Percentiles rank a stretch among this genome's conserved stretches.
Evolutionary conservation across 2,888 invertebrate genomes (phyloP).

Genomic region (Chironomus riparius): DNA sequence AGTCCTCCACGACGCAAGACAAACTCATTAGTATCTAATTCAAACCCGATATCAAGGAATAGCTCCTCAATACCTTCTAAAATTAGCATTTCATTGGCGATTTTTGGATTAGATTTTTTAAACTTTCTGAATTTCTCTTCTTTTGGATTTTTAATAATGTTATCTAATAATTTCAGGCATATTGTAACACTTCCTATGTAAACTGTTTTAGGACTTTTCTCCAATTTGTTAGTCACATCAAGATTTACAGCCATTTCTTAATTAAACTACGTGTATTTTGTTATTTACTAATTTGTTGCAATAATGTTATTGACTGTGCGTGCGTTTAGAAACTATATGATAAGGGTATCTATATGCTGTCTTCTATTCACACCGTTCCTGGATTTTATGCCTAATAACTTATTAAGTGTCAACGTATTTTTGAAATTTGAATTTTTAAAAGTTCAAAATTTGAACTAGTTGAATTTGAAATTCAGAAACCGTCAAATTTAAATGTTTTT

Average conservation of each 20-base stretch:
- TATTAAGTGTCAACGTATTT: no score
- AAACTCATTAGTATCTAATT: constrained; percentile 23
- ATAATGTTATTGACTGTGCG: not conserved
- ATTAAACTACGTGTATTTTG: no score
- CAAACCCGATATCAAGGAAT: constrained; percentile 39
- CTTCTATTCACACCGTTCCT: no score
- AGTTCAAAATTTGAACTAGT: no score
- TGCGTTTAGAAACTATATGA: no score
- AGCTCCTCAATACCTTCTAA: constrained; percentile 36
- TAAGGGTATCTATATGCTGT: no score
- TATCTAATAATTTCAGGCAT: constrained; percentile 38
- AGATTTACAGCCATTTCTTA: not conserved
- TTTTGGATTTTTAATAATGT: constrained; percentile 38
- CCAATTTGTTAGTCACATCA: constrained; percentile 21
- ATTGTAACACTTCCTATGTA: constrained; percentile 40
- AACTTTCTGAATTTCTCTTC: constrained; percentile 40
- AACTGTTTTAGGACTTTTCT: constrained; percentile 34
- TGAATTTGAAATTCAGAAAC: no score
- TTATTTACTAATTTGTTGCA: not conserved
- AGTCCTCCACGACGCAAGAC: constrained; percentile 35
- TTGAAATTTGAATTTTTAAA: no score
- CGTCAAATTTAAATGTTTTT: no score
- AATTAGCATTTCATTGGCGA: constrained; percentile 38
- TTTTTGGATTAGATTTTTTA: constrained; percentile 38
- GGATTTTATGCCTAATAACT: no score